A percentile compares a stretch with the other conserved stretches of the same genome.
Conservation (phyloP, 1,140 invertebrate genomes). For the Mya arenaria region DNA sequence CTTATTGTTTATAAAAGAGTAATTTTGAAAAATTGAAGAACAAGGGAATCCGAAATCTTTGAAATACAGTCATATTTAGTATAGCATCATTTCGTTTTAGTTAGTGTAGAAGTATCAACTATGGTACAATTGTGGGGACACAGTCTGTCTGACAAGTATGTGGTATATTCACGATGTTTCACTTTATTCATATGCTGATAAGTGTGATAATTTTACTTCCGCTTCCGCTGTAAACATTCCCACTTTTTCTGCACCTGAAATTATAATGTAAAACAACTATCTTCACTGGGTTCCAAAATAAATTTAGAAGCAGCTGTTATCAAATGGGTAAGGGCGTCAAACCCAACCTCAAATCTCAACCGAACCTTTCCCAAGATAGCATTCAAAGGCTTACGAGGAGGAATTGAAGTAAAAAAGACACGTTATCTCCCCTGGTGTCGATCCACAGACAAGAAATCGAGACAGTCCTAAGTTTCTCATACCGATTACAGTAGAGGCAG, state of each 20-base stretch:
- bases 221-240: neutral
- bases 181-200: no score
- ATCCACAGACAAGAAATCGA: neutral
- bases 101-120: no score
- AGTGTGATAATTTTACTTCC: no score
- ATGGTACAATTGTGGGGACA: no score
- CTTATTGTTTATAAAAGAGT: no score
- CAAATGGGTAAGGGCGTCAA: neutral
- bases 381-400: neutral
- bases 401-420: neutral
- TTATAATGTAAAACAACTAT: neutral
- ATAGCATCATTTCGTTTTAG: no score
- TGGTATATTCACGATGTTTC: no score
- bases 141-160: no score
- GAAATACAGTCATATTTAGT: no score
- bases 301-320: neutral
- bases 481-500: neutral
- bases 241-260: neutral
- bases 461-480: neutral
- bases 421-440: neutral
- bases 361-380: neutral
- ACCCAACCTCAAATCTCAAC: neutral
- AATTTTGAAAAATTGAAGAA: no score
- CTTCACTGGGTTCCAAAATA: neutral
- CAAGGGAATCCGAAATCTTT: no score